Base-by-base conservation (phyloP, 1,140 invertebrate species). In the Temnothorax longispinosus region DNA sequence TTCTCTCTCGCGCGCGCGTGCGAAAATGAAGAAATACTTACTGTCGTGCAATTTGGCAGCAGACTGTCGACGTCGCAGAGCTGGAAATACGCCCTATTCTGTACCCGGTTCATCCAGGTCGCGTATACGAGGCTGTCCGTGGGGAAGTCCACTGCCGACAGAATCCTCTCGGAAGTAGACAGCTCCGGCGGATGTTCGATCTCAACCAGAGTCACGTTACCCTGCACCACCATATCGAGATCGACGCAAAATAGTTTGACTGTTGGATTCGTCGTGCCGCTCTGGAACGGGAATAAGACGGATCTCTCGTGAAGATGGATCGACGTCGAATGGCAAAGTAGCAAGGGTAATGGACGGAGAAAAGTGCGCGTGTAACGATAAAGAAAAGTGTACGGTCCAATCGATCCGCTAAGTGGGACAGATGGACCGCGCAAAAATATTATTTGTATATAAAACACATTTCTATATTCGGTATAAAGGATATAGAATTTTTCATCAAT, bases 31-130 rank as follows among this genome's bases (percentile, higher is more conserved):
- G 6, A 56, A 54, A 62, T 90, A 92, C 95, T 86, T 65, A 96
- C 95, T 80, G 93, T 92, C 44, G 92, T 95, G 88, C 96, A 96
- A 90, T 95, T 95, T 58, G 94, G 94, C 58, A 93, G 92, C 52
- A 93, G 93, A 64, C 92, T 93, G 80, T 93, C 91, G 52, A 96
- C 92, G 78, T 96, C 94, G 89, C 96, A 97, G 15, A 96, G 94
- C 44, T 96, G 94, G 86, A 97, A 95, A 52, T 96, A 94, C 81
- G 96, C 96, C 56, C 96, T 92, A 93, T 98, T 99, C 95, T 99
- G 98, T 58, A 97, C 96, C 87, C 98, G 96, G 91, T 98, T 98
- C 94, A 98, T 96, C 98, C 98, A 99, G 32, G 97, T 96, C 1
- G 98, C 97, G 11, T 97, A 95, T 8, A 98, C 92, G 47, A 97